Percentiles rank a stretch among this genome's conserved stretches.
Conservation (phyloP, 2,797 vertebrate genomes). For the Acanthurus tractus region DNA sequence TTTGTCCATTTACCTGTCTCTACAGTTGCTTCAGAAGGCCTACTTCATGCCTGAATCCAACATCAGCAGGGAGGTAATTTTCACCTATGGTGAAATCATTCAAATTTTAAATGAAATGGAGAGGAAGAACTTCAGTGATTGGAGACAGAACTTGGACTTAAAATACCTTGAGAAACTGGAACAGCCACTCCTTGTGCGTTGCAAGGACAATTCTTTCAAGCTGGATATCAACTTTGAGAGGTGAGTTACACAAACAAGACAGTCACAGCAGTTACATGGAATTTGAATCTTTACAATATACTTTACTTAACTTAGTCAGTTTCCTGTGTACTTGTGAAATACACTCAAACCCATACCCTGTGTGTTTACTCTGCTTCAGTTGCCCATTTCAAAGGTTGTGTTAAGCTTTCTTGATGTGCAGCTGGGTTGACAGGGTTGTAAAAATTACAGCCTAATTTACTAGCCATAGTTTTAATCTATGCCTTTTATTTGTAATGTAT, state of each 20-base stretch:
- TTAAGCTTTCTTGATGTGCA: no score
- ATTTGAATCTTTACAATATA: no score
- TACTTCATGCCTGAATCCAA: constrained; percentile 80
- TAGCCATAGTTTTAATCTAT: no score
- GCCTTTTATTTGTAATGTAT: no score
- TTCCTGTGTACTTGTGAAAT: no score
- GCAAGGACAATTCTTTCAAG: constrained; percentile 77
- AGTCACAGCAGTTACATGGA: no score
- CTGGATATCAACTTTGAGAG: constrained; percentile 91
- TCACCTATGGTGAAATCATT: constrained; percentile 74
- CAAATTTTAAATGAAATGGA: constrained; percentile 87
- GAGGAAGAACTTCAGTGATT: constrained; percentile 74
- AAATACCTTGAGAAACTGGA: constrained; percentile 84
- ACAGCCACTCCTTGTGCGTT: constrained; percentile 83
- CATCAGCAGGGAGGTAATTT: constrained; percentile 75
- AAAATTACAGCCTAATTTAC: no score
- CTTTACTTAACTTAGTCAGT: no score
- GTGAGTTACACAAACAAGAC: constrained; percentile 69
- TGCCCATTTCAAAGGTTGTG: no score
- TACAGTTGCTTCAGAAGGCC: constrained; percentile 80
- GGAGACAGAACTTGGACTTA: constrained; percentile 81
- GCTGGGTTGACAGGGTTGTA: no score
- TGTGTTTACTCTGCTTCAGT: no score
- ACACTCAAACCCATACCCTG: no score
- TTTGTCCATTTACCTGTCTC: neutral